A percentile compares a stretch with the other conserved stretches of the same genome.
phyloP scores from a whole-genome alignment of 2,888 invertebrate species.

The Eristalis tenax region DNA sequence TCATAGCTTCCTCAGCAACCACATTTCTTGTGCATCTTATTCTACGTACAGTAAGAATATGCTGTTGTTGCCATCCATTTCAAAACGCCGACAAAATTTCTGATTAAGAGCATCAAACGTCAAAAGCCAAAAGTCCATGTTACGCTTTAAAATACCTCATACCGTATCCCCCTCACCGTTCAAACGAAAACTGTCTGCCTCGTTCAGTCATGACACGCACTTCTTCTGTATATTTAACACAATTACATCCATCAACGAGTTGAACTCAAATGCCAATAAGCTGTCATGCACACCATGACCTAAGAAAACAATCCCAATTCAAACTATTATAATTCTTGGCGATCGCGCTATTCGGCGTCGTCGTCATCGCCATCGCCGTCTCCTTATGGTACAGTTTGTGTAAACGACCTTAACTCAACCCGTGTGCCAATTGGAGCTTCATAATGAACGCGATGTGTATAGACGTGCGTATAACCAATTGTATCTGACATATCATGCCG shows the following conservation, averaged over 20 bases:
- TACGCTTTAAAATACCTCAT: too few relatives aligned
- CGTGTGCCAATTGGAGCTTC: slow-evolving; percentile 12
- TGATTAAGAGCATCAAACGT: too few relatives aligned
- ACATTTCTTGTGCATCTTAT: too few relatives aligned
- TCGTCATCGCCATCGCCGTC: slow-evolving; percentile 8
- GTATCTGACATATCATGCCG: slow-evolving; percentile 55
- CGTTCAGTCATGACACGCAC: not conserved
- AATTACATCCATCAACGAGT: slow-evolving; percentile 25
- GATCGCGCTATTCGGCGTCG: slow-evolving; percentile 10
- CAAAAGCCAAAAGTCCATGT: too few relatives aligned
- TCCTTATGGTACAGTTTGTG: not conserved
- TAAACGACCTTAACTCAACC: slow-evolving; percentile 42
- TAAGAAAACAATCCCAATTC: slow-evolving; percentile 31
- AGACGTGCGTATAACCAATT: slow-evolving; percentile 37
- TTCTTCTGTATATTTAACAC: not conserved
- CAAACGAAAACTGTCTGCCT: too few relatives aligned
- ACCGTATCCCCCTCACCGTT: too few relatives aligned
- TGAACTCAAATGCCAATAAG: slow-evolving; percentile 51
- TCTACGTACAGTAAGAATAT: too few relatives aligned
- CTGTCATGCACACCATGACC: slow-evolving; percentile 43
- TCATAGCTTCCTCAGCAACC: too few relatives aligned
- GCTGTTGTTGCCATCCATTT: too few relatives aligned
- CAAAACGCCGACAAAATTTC: too few relatives aligned
- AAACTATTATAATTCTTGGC: slow-evolving; percentile 14
- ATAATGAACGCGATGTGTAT: slow-evolving; percentile 4